These are phyloP conservation scores for Limosa lapponica DNA, from an alignment of 2,797 vertebrate species.

Conservation along the genomic window DNA sequence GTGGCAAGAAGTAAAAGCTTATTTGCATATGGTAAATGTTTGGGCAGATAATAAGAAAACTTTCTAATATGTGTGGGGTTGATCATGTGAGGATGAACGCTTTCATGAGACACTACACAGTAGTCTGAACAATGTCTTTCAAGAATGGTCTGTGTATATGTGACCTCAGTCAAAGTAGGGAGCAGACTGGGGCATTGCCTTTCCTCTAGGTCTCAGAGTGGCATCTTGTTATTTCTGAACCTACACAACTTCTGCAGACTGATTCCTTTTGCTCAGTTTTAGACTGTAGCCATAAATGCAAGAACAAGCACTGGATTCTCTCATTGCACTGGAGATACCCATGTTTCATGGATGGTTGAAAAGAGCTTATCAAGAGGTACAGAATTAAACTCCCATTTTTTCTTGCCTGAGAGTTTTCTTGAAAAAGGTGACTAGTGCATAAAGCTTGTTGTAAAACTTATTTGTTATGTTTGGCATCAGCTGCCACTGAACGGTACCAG, in stretches of 20 bases:
- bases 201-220: not conserved
- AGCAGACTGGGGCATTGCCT: not conserved
- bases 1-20: not conserved
- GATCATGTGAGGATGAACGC: not conserved
- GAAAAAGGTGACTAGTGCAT: not conserved
- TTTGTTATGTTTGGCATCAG: constrained; percentile 62
- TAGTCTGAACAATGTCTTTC: not conserved
- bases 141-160: not conserved
- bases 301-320: not conserved
- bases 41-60: not conserved
- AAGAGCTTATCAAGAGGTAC: not conserved
- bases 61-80: not conserved
- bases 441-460: constrained; percentile 38
- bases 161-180: not conserved
- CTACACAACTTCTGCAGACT: not conserved
- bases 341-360: not conserved
- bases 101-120: not conserved
- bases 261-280: not conserved
- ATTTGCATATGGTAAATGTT: not conserved
- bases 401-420: constrained; percentile 6
- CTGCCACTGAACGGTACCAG: constrained; percentile 45
- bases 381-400: not conserved
- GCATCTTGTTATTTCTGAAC: not conserved
- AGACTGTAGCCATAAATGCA: not conserved
- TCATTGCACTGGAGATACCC: not conserved